Percentiles rank a stretch among this genome's conserved stretches.
Conservation (phyloP, 1,140 invertebrate genomes). For the Lamellibrachia luymesi region DNA sequence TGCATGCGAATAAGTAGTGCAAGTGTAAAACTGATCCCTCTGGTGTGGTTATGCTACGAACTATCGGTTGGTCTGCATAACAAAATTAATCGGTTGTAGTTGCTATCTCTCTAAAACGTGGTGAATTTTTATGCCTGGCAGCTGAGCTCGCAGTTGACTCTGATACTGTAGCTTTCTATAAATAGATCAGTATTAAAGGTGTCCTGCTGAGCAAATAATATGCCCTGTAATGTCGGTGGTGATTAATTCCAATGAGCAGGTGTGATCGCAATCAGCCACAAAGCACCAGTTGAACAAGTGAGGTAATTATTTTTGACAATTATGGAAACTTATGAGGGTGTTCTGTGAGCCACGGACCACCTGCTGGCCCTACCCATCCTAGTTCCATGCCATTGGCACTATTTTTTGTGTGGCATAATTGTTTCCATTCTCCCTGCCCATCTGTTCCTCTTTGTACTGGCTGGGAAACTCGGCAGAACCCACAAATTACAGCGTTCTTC, state of each 20-base stretch:
- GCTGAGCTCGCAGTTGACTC: background rate
- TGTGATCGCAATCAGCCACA: background rate
- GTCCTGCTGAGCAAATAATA: background rate
- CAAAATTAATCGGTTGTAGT: too few species aligned
- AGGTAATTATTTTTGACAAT: background rate
- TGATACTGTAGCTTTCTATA: background rate
- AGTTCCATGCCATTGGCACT: background rate
- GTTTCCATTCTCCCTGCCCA: background rate
- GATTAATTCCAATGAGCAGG: background rate
- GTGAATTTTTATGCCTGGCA: too few species aligned
- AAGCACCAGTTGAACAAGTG: background rate
- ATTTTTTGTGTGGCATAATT: background rate
- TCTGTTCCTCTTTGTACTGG: background rate
- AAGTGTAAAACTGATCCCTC: too few species aligned
- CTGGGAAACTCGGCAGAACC: background rate
- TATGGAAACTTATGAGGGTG: background rate
- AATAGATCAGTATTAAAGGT: background rate
- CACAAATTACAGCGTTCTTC: background rate
- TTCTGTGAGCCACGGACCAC: background rate
- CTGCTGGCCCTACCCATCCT: background rate
- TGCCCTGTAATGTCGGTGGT: background rate
- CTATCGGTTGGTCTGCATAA: too few species aligned
- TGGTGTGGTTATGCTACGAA: too few species aligned
- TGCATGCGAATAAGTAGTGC: too few species aligned
- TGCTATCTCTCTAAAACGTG: too few species aligned